Evolutionary conservation across 2,797 vertebrate species (phyloP).

Genomic region (Aeoliscus strigatus): DNA sequence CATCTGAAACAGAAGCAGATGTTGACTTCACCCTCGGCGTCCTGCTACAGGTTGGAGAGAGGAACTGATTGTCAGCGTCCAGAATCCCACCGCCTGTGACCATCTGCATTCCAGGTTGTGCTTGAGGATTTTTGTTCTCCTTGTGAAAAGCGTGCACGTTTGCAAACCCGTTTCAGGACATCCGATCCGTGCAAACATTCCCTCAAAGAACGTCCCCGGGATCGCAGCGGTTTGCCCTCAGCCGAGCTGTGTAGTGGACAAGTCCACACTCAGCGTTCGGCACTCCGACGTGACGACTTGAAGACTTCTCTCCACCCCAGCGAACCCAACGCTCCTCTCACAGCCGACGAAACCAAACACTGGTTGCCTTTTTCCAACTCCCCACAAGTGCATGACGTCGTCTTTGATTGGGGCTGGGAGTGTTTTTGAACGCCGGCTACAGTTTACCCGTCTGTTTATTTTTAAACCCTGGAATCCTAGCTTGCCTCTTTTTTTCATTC

Average conservation of each 20-base stretch:
- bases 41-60: no score
- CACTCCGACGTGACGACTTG: conserved; percentile 25
- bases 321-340: conserved; percentile 10
- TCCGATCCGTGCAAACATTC: conserved; percentile 4
- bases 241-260: conserved; percentile 9
- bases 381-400: conserved; percentile 52
- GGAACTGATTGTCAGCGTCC: no score
- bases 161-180: conserved; percentile 3
- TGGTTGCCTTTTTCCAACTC: conserved; percentile 68
- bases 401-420: conserved; percentile 55
- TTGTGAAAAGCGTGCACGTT: no score
- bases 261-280: conserved; percentile 37
- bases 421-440: conserved; percentile 63
- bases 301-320: conserved; percentile 30
- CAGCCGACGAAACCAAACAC: conserved; percentile 54
- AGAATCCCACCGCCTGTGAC: no score
- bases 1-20: conserved; percentile 69
- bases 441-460: conserved; percentile 74
- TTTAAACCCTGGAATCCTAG: conserved; percentile 69
- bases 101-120: no score
- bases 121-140: no score
- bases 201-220: conserved; percentile 1
- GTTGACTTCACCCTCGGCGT: conserved; percentile 35
- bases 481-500: conserved; percentile 26
- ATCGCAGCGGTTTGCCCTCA: conserved; percentile 3